Percentiles rank a stretch among this genome's conserved stretches.
These are phyloP conservation scores for Himantopus leucocephalus DNA, from an alignment of 2,113 vertebrate genomes.

Conservation along the genomic window DNA sequence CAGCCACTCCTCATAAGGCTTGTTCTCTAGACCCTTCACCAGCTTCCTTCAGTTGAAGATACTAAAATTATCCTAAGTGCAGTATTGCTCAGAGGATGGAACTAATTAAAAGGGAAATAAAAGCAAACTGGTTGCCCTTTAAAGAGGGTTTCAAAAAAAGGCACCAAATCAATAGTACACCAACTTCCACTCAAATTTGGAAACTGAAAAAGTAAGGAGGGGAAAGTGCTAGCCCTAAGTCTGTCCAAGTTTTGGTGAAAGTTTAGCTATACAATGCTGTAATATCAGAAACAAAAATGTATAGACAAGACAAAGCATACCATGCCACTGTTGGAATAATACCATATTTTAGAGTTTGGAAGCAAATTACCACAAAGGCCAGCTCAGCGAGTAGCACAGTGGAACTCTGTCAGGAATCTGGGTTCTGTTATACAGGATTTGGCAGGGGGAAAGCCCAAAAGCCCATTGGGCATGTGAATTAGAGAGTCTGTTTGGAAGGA, in stretches of 20 bases:
- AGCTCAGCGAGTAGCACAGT: background rate
- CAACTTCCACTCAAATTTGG: background rate
- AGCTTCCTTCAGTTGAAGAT: background rate
- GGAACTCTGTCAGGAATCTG: background rate
- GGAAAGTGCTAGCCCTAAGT: background rate
- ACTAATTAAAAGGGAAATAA: background rate
- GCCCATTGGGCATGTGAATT: background rate
- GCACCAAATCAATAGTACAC: background rate
- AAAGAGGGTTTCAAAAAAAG: background rate
- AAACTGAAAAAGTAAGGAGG: background rate
- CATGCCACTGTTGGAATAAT: background rate
- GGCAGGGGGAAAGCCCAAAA: background rate
- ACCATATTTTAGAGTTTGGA: background rate
- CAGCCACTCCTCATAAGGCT: background rate
- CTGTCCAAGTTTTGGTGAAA: background rate
- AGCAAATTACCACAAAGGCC: background rate
- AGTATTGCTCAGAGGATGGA: background rate
- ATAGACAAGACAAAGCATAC: background rate
- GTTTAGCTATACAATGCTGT: background rate
- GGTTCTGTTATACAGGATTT: background rate
- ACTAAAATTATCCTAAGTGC: background rate
- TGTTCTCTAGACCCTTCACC: background rate
- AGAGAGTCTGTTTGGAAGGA: background rate
- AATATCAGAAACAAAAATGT: background rate
- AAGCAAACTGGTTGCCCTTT: background rate